phyloP scores from a whole-genome alignment of 2,797 vertebrate genomes.

The Cephalopachus bancanus region DNA sequence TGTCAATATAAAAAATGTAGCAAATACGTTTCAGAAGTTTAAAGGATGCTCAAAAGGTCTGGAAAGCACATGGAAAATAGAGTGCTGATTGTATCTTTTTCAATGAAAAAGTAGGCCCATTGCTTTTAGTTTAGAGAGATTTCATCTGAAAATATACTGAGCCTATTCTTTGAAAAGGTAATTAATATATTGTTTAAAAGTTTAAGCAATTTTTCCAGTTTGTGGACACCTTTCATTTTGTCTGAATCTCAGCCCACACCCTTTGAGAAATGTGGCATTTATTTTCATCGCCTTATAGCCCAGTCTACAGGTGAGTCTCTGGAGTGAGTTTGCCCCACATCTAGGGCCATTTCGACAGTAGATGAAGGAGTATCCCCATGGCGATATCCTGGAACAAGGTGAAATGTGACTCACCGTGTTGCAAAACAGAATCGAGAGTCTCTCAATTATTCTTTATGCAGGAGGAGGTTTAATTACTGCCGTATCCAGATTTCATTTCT shows the following conservation, averaged over 20 bases:
- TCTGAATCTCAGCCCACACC: neutral
- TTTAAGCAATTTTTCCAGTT: neutral
- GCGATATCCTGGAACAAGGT: neutral
- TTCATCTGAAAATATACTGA: neutral
- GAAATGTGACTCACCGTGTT: neutral
- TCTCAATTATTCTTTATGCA: neutral
- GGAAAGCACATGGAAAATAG: neutral
- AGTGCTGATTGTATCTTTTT: neutral
- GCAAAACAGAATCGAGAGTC: neutral
- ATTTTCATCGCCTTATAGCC: neutral
- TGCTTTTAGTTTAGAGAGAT: neutral
- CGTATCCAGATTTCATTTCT: slow-evolving; percentile 7
- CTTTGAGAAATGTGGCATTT: neutral
- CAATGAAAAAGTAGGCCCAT: neutral
- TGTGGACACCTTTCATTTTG: neutral
- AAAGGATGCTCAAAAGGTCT: neutral
- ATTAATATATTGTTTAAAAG: neutral
- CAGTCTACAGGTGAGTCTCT: neutral
- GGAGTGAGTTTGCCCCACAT: neutral
- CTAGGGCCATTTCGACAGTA: neutral
- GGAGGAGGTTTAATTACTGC: neutral
- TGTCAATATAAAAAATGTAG: neutral
- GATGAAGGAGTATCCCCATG: neutral
- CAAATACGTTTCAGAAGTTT: neutral
- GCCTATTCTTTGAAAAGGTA: neutral